A percentile compares a stretch with the other conserved stretches of the same genome.
Conservation (phyloP, 2,888 invertebrate species). For the Nowickia ferox region DNA sequence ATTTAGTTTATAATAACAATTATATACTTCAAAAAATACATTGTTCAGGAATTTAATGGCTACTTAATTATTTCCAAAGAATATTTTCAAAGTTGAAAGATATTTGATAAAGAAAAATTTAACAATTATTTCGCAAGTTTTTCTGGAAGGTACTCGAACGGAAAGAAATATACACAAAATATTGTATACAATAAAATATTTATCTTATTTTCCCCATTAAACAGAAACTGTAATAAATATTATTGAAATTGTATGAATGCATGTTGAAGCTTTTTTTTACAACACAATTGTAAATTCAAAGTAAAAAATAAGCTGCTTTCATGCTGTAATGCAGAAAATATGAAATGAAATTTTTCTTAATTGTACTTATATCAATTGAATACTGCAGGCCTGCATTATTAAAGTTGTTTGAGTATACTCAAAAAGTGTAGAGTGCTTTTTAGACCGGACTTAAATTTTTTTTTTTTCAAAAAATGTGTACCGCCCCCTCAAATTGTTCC, state of each 20-base stretch:
- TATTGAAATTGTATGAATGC: not conserved
- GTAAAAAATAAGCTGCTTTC: constrained; percentile 57
- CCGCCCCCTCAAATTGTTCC: too few relatives aligned
- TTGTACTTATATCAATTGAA: not conserved
- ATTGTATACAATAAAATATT: constrained; percentile 18
- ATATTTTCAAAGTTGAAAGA: too few relatives aligned
- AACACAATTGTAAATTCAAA: constrained; percentile 20
- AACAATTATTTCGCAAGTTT: not conserved
- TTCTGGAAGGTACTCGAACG: not conserved
- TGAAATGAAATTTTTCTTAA: not conserved
- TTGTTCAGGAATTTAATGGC: too few relatives aligned
- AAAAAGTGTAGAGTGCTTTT: too few relatives aligned
- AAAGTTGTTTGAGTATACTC: too few relatives aligned
- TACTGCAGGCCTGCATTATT: too few relatives aligned
- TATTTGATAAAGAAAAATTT: not conserved
- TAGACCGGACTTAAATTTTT: too few relatives aligned
- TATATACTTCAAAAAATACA: too few relatives aligned
- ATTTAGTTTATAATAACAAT: too few relatives aligned
- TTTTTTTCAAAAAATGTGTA: too few relatives aligned
- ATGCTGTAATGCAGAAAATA: constrained; percentile 1
- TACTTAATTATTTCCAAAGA: too few relatives aligned
- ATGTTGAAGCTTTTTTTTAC: not conserved
- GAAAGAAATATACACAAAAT: not conserved
- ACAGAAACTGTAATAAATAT: constrained; percentile 19
- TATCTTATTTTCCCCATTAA: constrained; percentile 46